A percentile compares a stretch with the other conserved stretches of the same genome.
These are phyloP conservation scores for Discoglossus pictus DNA, from an alignment of 2,797 vertebrate genomes.

Conservation along the genomic window DNA sequence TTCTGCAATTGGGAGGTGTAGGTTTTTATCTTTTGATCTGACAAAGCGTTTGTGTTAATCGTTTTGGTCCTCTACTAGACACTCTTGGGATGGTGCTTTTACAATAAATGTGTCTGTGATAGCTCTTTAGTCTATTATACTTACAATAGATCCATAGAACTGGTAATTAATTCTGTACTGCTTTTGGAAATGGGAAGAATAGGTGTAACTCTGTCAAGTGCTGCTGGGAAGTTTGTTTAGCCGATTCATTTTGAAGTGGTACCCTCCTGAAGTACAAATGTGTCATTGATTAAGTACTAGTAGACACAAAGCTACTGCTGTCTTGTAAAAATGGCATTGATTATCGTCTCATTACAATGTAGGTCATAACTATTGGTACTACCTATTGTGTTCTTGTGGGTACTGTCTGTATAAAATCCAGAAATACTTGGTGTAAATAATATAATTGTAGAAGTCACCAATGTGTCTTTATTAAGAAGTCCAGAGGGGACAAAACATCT, in stretches of 20 bases:
- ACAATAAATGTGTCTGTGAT: conserved; percentile 86
- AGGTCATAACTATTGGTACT: too few relatives aligned
- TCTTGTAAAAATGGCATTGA: background rate
- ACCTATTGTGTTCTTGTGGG: too few relatives aligned
- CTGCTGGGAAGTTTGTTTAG: conserved; percentile 84
- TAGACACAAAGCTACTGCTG: conserved; percentile 20
- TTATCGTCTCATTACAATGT: too few relatives aligned
- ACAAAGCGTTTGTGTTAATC: conserved; percentile 86
- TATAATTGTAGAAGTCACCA: too few relatives aligned
- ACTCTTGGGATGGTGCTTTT: conserved; percentile 85
- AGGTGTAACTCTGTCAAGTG: conserved; percentile 82
- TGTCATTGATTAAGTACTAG: conserved; percentile 37
- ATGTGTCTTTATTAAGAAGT: too few relatives aligned
- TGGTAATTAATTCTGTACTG: conserved; percentile 85
- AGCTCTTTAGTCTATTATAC: conserved; percentile 87
- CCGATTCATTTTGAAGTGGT: conserved; percentile 80
- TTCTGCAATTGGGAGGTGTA: conserved; percentile 81
- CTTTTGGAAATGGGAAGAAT: conserved; percentile 83
- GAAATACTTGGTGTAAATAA: too few relatives aligned
- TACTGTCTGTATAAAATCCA: too few relatives aligned
- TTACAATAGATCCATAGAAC: conserved; percentile 86
- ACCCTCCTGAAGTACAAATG: conserved; percentile 60
- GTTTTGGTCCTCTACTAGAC: conserved; percentile 83
- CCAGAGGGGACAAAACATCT: too few relatives aligned
- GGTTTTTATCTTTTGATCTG: conserved; percentile 83